Evolutionary conservation across 2,113 vertebrate genomes (phyloP), one percentile per base, ranked within the genome.

Genomic region (Cygnus buccinator): DNA sequence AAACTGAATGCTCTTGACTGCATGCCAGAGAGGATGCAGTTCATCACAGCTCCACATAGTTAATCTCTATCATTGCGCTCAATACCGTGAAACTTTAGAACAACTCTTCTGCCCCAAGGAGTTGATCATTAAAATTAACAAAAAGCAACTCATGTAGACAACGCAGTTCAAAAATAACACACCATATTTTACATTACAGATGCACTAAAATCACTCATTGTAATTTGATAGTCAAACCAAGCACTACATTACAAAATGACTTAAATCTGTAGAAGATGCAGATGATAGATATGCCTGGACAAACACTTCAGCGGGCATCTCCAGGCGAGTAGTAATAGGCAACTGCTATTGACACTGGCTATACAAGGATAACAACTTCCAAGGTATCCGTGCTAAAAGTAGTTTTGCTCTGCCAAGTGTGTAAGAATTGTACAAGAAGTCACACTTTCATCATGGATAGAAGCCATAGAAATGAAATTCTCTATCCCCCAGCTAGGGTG

Each of bases 1-100:
- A 94, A 96, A 96, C 89, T 85, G 84, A 87, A 82, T 6, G 44
- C 70, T 94, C 84, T 94, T 96, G 96, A 92, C 89, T 92, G 52
- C 11, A 1, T 79, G 95, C 96, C 96, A 95, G 62, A 94, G 86
- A 96, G 95, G 95, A 94, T 96, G 96, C 74, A 96, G 95, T 96
- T 95, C 94, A 92, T 96, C 95, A 95, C 71, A 66, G 74, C 23
- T 87, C 84, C 96, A 96, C 95, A 79, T 95, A 96, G 87, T 96
- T 89, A 91, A 96, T 97, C 96, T 94, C 92, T 94, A 94, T 94
- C 92, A 73, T 29, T 84, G 87, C 2, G 50, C 84, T 89, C 93
- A 78, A 21, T 82, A 19, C 94, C 83, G 77, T 76, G 92, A 96
- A 96, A 96, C 89, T 91, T 84, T 89, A 97, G 94, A 96, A 93